Percentiles rank a stretch among this genome's conserved stretches.
These are phyloP conservation scores for Polylopha cassiicola DNA, from an alignment of 2,888 invertebrate species.

Conservation along the genomic window DNA sequence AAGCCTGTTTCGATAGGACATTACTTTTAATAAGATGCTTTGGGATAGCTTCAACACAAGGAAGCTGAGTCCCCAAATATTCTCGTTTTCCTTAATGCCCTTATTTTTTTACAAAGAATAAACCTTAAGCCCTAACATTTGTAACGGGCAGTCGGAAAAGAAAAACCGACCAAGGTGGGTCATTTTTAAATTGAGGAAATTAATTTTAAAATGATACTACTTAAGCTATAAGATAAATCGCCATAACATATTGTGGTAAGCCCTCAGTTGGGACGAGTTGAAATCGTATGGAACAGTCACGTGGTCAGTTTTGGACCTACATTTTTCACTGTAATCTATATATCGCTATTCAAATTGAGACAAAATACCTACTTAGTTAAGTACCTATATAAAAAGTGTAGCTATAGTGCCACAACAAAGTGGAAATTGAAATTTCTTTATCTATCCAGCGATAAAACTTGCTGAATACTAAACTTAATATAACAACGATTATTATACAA, in stretches of 20 bases:
- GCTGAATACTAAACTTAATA: conserved; percentile 18
- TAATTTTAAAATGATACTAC: too few relatives aligned
- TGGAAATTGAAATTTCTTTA: conserved; percentile 11
- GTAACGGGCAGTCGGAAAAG: conserved; percentile 33
- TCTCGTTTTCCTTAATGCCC: conserved; percentile 33
- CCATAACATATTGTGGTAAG: too few relatives aligned
- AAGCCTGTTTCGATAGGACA: conserved; percentile 35
- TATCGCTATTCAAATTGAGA: too few relatives aligned
- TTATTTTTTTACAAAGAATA: conserved; percentile 37
- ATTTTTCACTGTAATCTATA: too few relatives aligned
- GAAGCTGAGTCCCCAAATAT: conserved; percentile 36
- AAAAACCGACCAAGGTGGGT: conserved; percentile 2
- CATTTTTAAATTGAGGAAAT: not conserved
- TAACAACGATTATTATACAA: conserved; percentile 25
- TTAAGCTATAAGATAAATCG: too few relatives aligned
- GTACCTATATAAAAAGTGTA: too few relatives aligned
- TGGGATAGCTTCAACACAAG: conserved; percentile 32
- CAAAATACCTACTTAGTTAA: too few relatives aligned
- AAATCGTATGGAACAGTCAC: too few relatives aligned
- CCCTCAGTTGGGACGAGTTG: too few relatives aligned
- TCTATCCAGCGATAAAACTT: conserved; percentile 12
- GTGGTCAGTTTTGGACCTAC: too few relatives aligned
- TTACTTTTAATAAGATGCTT: conserved; percentile 44
- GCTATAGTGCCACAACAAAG: too few relatives aligned
- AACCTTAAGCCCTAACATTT: conserved; percentile 42